Evolutionary conservation across 2,888 invertebrate species (phyloP).

Genomic region (Bellardia bayeri): DNA sequence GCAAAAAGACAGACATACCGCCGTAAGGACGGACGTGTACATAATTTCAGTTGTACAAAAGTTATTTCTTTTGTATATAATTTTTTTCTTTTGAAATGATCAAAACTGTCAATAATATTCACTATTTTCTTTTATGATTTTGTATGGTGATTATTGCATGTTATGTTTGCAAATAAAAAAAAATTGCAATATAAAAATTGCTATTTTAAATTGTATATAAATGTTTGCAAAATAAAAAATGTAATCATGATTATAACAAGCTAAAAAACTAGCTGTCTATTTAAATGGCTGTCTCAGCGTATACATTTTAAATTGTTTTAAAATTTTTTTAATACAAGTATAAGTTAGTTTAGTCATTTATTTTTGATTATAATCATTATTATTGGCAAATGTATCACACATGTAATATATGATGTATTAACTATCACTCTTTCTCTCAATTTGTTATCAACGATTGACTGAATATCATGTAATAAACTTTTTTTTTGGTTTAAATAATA

Average conservation of each 20-base stretch:
- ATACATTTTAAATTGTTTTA: constrained; percentile 17
- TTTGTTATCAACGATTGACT: constrained; percentile 29
- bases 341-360: background rate
- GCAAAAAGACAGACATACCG: background rate
- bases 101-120: constrained; percentile 66
- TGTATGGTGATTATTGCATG: constrained; percentile 59
- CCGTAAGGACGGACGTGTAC: background rate
- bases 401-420: constrained; percentile 20
- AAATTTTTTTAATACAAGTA: constrained; percentile 14
- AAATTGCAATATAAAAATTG: no score
- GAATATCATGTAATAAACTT: constrained; percentile 24
- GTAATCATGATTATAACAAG: constrained; percentile 53
- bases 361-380: background rate
- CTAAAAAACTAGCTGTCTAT: background rate
- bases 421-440: constrained; percentile 9
- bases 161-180: constrained; percentile 22
- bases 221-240: no score
- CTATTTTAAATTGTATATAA: no score
- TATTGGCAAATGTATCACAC: background rate
- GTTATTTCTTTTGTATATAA: background rate
- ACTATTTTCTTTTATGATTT: constrained; percentile 40
- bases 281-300: no score
- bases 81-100: constrained; percentile 46
- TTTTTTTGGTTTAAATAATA: constrained; percentile 1
- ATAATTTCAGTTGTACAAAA: constrained; percentile 35